phyloP scores from a whole-genome alignment of 2,888 invertebrate species.

The Hyalella azteca region DNA sequence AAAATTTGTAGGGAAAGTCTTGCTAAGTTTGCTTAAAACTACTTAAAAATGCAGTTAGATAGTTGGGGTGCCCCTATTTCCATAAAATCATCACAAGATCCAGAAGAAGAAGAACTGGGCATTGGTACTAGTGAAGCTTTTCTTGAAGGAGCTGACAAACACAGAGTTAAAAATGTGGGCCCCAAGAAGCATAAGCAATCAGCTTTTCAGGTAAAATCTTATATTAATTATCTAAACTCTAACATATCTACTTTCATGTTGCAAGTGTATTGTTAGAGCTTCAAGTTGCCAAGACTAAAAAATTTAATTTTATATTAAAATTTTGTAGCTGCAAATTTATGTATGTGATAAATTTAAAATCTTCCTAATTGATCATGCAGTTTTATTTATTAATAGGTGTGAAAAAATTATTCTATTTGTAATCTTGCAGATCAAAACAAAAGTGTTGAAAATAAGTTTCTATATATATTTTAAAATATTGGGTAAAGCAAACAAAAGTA shows the following conservation, averaged over 20 bases:
- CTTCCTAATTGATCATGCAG: too few relatives aligned
- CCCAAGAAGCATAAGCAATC: background rate
- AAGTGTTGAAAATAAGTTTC: too few relatives aligned
- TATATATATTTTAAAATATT: too few relatives aligned
- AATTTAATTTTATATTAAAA: too few relatives aligned
- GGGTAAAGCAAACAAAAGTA: too few relatives aligned
- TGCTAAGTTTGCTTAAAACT: too few relatives aligned
- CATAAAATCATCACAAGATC: background rate
- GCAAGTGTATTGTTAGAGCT: background rate
- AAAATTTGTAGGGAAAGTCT: too few relatives aligned
- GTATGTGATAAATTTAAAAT: background rate
- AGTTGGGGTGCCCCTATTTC: constrained; percentile 21
- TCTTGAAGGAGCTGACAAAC: background rate
- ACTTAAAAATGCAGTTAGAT: constrained; percentile 27
- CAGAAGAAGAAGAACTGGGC: background rate
- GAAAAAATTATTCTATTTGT: too few relatives aligned
- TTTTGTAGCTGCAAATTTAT: too few relatives aligned
- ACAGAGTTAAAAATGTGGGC: background rate
- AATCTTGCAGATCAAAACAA: too few relatives aligned
- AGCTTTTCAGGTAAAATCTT: constrained; percentile 9
- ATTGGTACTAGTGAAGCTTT: background rate
- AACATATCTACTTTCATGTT: too few relatives aligned
- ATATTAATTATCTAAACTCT: background rate
- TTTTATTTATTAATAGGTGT: too few relatives aligned
- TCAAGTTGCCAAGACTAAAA: background rate